Evolutionary conservation across 2,797 vertebrate species (phyloP), one percentile per base, ranked within the genome.

Genomic region (Pyrocephalus nanus): DNA sequence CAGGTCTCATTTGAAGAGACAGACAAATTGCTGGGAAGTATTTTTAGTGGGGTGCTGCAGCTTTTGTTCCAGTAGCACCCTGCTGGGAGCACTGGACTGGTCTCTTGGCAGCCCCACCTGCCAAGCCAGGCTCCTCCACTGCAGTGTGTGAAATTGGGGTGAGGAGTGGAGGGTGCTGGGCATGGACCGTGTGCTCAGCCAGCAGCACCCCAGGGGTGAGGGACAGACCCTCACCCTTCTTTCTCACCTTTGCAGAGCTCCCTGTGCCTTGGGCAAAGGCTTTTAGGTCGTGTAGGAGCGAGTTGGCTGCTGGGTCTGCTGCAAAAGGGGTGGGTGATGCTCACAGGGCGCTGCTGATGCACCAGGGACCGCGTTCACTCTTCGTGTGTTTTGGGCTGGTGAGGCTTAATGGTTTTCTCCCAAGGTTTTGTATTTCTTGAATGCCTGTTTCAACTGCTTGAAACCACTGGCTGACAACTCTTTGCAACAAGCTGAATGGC

Each of bases 131-230:
- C 58, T 81, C 25, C 79, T 67, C 30, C 53, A 51, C 23, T 2
- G 2, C 48, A 2, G n/a, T 1, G 45, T 3, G 38, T 11, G 57
- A 16, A 16, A 17, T 0, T 0, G 0, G 20, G 30, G 21, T 0
- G 4, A 48, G 67, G 58, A 79, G 50, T 0, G 0, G n/a, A 42
- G 22, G 29, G 18, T 0, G 1, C 18, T 3, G 30, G 69, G 69
- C 40, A 48, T 88, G 30, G 34, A 13, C 36, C 1, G 0, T 29
- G 65, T 25, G 34, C 54, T 48, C 0, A 2, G 66, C 57, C 0
- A 6, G 69, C 75, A 76, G 62, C 5, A 13, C 25, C 19, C 32
- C 0, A 0, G 32, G 15, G 2, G 19, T 1, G 2, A 32, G 45
- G 27, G 29, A 21, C 55, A 78, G 42, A 57, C 43, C 48, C 32